Conservation (phyloP, 53 echinoderm and acorn worm genomes). For the Holothuria scabra region DNA sequence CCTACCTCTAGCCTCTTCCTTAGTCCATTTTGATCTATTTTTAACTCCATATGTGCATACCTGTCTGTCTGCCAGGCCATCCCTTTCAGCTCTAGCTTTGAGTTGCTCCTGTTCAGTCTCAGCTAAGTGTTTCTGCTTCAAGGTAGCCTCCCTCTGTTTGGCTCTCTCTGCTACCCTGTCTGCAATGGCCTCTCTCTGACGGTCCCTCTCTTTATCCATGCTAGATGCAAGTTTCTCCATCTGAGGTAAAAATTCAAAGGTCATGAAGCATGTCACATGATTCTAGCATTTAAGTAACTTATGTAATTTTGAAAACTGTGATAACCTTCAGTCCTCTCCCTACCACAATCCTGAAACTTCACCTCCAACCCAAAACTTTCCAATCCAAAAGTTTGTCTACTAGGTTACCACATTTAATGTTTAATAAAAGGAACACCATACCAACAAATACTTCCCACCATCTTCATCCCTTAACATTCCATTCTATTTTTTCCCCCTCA, state of each 20-base stretch:
- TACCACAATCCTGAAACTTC: too few relatives aligned
- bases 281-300: background rate
- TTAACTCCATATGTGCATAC: too few relatives aligned
- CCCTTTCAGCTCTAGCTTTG: conserved; percentile 77
- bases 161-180: conserved; percentile 82
- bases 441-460: too few relatives aligned
- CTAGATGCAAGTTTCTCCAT: conserved; percentile 77
- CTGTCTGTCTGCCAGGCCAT: conserved; percentile 75
- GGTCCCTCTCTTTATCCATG: conserved; percentile 83
- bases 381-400: too few relatives aligned
- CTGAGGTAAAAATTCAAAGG: conserved; percentile 34
- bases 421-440: too few relatives aligned
- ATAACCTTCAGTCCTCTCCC: too few relatives aligned
- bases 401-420: too few relatives aligned
- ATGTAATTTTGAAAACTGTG: background rate
- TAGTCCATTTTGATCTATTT: too few relatives aligned
- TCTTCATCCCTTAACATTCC: too few relatives aligned
- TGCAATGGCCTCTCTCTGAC: conserved; percentile 75
- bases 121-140: conserved; percentile 74
- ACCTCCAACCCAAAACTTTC: too few relatives aligned
- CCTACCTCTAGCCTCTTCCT: too few relatives aligned
- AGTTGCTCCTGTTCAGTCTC: conserved; percentile 79
- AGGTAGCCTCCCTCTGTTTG: conserved; percentile 64
- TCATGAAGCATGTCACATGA: background rate
- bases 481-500: too few relatives aligned